Base-by-base conservation (phyloP, 2,797 vertebrate species). In the Scyliorhinus canicula region DNA sequence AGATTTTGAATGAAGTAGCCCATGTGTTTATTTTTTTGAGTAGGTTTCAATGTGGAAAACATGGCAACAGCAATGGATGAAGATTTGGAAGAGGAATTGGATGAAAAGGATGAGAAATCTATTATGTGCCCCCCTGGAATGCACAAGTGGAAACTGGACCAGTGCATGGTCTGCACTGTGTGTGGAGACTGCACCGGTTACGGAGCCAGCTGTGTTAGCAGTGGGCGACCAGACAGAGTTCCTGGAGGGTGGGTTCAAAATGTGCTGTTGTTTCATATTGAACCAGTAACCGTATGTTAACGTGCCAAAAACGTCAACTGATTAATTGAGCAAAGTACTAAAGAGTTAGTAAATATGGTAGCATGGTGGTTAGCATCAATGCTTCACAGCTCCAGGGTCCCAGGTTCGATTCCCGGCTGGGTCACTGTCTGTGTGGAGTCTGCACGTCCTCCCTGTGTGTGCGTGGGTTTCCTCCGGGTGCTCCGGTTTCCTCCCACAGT, bases 51-150 rank as follows among this genome's bases (percentile, higher is more conserved):
- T 82, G 98, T 99, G 90, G 99, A 99, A 97, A 99, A 98, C 96
- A 99, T 99, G 99, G 99, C 99, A 96, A 99, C 99, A 90, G 99
- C 99, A 88, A 99, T 99, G 99, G 99, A 99, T 95, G 99, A 99
- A 96, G 99, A 99, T 96, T 96, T 99, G 95, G 99, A 99, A 96
- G 99, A 99, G 50, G 99, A 99, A 95, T 96, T 99, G 31, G 99
- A 99, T 96, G 99, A 99, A 95, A 99, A 99, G 96, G 99, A 99
- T 96, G 99, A 99, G 97, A 99, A 99, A 95, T 99, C 99, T 95
- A 98, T 99, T 98, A 99, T 99, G 99, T 99, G 99, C 96, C 98
- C 99, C 95, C 99, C 99, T 4, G 99, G 99, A 96, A 98, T 99
- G 98, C 99, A 99, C 97, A 99, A 99, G 95, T 99, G 99, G 99